Percentiles rank a stretch among this genome's conserved stretches.
Conservation (phyloP, 2,888 invertebrate genomes). For the Synanthedon tipuliformis region DNA sequence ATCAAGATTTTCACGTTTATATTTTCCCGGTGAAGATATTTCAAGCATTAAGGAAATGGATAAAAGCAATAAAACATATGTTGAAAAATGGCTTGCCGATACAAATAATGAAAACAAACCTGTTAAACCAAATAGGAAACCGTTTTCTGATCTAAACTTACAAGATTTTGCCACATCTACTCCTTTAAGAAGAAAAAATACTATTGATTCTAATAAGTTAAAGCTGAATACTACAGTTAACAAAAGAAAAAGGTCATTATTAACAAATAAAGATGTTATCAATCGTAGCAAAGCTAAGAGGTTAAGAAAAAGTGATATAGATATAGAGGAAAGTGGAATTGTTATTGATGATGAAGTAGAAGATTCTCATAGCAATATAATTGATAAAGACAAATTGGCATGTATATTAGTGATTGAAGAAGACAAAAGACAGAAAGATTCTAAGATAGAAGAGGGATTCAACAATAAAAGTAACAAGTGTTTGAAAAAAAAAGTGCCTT, state of each 20-base stretch:
- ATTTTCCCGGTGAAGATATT: constrained; percentile 35
- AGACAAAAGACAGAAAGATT: constrained; percentile 16
- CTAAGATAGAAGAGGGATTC: neutral
- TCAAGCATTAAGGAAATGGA: constrained; percentile 13
- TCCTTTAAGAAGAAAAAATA: constrained; percentile 4
- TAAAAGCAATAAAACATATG: constrained; percentile 40
- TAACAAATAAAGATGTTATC: neutral
- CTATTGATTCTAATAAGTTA: neutral
- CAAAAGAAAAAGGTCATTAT: constrained; percentile 1
- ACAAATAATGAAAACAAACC: constrained; percentile 10
- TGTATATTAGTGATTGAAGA: constrained; percentile 37
- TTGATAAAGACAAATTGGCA: constrained; percentile 49
- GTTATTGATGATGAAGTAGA: constrained; percentile 43
- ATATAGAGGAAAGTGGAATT: constrained; percentile 42
- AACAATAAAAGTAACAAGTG: constrained; percentile 1
- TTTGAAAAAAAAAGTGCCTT: constrained; percentile 29
- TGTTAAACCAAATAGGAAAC: constrained; percentile 25
- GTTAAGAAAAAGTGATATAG: constrained; percentile 8
- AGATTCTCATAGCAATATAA: constrained; percentile 26
- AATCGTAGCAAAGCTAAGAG: constrained; percentile 7
- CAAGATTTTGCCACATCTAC: constrained; percentile 14
- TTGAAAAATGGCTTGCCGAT: constrained; percentile 41
- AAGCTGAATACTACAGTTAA: neutral
- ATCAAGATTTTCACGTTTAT: constrained; percentile 17
- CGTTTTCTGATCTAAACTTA: constrained; percentile 41